Evolutionary conservation across 2,797 vertebrate genomes (phyloP).

Genomic region (Cirrhinus mrigala): DNA sequence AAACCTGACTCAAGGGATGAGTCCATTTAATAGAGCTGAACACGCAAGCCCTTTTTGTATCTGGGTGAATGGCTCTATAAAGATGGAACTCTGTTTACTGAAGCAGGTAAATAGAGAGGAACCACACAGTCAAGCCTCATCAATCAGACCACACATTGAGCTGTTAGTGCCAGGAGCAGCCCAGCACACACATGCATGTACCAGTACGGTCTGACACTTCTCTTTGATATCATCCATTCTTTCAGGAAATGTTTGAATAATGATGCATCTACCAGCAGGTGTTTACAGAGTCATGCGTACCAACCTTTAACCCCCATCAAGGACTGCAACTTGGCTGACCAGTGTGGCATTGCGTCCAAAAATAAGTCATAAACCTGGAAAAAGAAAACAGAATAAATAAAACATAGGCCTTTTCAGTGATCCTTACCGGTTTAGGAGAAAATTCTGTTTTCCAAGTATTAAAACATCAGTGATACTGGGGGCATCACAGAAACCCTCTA

Average conservation of each 20-base stretch:
- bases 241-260: not conserved
- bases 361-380: not conserved
- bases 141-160: constrained; percentile 45
- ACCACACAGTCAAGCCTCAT: constrained; percentile 50
- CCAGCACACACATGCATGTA: not conserved
- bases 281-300: not conserved
- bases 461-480: not conserved
- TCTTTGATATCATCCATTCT: not conserved
- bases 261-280: not conserved
- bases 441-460: not conserved
- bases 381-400: not conserved
- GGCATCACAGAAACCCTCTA: not conserved
- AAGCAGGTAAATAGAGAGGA: constrained; percentile 54
- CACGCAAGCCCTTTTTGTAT: constrained; percentile 28
- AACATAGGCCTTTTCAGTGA: not conserved
- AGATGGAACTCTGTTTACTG: constrained; percentile 55
- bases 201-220: not conserved
- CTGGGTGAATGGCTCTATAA: constrained; percentile 45
- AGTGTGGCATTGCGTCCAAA: not conserved
- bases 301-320: not conserved
- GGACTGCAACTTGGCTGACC: not conserved
- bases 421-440: not conserved
- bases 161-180: constrained; percentile 9
- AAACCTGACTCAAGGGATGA: constrained; percentile 39
- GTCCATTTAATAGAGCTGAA: constrained; percentile 57